phyloP scores from a whole-genome alignment of 2,888 invertebrate genomes.

The Xestia rhomboidea region DNA sequence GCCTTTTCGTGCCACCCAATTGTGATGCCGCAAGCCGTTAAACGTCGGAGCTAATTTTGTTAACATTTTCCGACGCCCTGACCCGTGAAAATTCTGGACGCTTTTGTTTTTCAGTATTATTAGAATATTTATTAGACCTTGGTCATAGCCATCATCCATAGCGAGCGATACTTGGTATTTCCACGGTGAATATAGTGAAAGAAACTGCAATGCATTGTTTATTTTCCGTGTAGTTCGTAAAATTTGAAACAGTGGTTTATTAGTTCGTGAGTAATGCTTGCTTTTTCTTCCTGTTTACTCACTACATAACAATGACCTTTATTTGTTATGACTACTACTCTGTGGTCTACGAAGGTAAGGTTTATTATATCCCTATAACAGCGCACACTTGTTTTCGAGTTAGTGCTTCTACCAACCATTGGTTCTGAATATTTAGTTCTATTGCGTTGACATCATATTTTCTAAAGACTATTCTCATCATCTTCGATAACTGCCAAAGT shows the following conservation, averaged over 20 bases:
- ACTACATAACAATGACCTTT: conserved; percentile 17
- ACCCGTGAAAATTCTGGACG: conserved; percentile 68
- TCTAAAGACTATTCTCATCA: background rate
- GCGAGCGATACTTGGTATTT: conserved; percentile 34
- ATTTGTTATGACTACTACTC: conserved; percentile 13
- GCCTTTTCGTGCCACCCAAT: conserved; percentile 76
- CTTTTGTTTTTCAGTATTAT: conserved; percentile 61
- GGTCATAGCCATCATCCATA: conserved; percentile 26
- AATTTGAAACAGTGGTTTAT: conserved; percentile 25
- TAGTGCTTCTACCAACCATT: background rate
- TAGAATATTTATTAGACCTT: conserved; percentile 51
- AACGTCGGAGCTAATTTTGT: conserved; percentile 75
- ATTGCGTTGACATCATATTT: background rate
- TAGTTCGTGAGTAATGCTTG: conserved; percentile 38
- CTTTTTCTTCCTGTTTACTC: conserved; percentile 49
- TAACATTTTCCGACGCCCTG: conserved; percentile 70
- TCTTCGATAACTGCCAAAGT: background rate
- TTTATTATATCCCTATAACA: background rate
- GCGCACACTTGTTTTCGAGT: background rate
- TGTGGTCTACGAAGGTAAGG: background rate
- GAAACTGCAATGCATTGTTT: conserved; percentile 35
- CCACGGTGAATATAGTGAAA: conserved; percentile 18
- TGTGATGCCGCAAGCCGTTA: conserved; percentile 73
- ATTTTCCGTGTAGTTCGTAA: conserved; percentile 26
- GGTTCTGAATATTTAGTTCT: background rate